Conservation (phyloP, 2,113 vertebrate species). For the Tachysurus fulvidraco region DNA sequence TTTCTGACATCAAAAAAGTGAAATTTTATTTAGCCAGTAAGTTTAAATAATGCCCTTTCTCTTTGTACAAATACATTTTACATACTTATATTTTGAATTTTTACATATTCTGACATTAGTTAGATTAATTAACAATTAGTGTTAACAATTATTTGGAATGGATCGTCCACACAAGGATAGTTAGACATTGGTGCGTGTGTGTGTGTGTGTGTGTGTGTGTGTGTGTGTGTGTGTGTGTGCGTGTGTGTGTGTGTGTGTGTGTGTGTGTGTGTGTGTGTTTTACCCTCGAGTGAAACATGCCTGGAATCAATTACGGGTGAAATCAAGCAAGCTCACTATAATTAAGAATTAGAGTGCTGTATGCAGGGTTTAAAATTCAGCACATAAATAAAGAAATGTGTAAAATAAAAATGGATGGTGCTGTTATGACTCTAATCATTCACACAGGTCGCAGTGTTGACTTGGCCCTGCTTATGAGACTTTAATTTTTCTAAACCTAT, state of each 20-base stretch:
- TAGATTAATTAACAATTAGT: not conserved
- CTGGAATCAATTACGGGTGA: conserved; percentile 1
- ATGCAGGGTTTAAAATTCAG: not conserved
- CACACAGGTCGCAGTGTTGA: not conserved
- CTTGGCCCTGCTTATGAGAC: not conserved
- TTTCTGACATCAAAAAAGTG: no score
- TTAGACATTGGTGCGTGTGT: no score
- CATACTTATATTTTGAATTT: no score
- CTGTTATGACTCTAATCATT: not conserved
- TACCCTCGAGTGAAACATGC: conserved; percentile 8
- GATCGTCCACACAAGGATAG: not conserved
- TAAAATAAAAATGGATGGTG: not conserved
- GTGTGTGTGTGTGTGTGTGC: not conserved
- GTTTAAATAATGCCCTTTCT: no score
- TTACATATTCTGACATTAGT: no score
- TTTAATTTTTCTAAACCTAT: conserved; percentile 1
- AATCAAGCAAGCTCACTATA: not conserved
- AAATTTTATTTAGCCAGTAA: no score
- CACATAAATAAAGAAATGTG: not conserved
- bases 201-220: not conserved
- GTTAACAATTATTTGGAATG: not conserved
- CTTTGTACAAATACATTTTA: no score
- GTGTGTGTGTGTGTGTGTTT: not conserved
- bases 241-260: not conserved
- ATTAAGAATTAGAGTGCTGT: not conserved